phyloP scores from a whole-genome alignment of 2,888 invertebrate species.

The Chesias legatella region DNA sequence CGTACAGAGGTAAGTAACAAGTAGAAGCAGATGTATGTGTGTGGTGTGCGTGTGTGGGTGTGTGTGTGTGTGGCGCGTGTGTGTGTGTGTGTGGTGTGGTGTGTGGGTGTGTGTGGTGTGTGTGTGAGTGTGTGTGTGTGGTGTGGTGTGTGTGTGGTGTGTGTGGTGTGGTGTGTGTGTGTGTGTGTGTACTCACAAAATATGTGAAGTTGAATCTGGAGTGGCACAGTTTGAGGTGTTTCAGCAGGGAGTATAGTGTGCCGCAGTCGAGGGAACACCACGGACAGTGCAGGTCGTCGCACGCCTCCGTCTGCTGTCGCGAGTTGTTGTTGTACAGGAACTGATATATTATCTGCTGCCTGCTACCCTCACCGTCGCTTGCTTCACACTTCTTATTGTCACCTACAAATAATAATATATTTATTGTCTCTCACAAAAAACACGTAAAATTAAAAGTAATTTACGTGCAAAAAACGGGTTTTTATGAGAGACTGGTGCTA shows the following conservation, averaged over 20 bases:
- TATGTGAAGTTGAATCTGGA: conserved; percentile 96
- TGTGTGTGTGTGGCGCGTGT: too few species aligned
- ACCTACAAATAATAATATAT: conserved; percentile 29
- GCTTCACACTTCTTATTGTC: conserved; percentile 54
- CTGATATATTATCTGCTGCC: conserved; percentile 94
- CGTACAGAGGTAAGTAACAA: too few species aligned
- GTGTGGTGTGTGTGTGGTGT: too few species aligned
- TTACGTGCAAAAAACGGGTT: too few species aligned
- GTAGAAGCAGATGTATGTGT: too few species aligned
- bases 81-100: too few species aligned
- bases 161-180: too few species aligned
- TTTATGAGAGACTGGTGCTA: too few species aligned
- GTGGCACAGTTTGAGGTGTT: conserved; percentile 96
- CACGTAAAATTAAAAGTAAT: too few species aligned
- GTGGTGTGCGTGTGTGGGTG: too few species aligned
- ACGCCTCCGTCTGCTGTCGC: conserved; percentile 96
- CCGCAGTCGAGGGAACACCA: conserved; percentile 97
- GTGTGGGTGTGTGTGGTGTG: too few species aligned
- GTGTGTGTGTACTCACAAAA: conserved; percentile 81
- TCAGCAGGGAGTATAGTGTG: conserved; percentile 92
- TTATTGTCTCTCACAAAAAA: neutral
- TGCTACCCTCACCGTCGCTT: conserved; percentile 52
- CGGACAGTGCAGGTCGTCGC: conserved; percentile 95
- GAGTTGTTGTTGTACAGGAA: conserved; percentile 97
- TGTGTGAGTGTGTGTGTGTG: too few species aligned